Evolutionary conservation across 2,797 vertebrate species (phyloP).

Genomic region (Oreortyx pictus): DNA sequence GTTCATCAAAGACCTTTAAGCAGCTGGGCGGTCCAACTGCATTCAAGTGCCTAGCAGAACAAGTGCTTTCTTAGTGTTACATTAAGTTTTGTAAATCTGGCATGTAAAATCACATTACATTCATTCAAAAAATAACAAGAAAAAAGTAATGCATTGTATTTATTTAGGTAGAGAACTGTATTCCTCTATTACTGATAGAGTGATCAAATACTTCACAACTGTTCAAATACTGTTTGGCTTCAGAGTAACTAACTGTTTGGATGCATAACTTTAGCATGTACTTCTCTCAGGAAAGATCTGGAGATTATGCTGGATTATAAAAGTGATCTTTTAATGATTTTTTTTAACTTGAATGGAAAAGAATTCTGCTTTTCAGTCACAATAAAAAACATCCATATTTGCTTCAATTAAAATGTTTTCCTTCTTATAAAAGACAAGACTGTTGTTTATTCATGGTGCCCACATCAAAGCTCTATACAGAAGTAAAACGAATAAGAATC

Average conservation of each 20-base stretch:
- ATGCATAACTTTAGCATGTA: not conserved
- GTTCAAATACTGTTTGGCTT: not conserved
- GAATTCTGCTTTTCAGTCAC: not conserved
- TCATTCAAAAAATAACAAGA: not conserved
- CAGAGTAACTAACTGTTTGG: not conserved
- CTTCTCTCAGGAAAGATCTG: not conserved
- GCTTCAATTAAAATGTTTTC: not conserved
- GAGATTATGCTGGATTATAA: not conserved
- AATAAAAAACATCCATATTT: not conserved
- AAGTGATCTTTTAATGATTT: not conserved
- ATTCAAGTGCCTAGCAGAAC: slow-evolving; percentile 3
- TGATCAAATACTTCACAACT: not conserved
- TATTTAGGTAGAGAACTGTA: not conserved
- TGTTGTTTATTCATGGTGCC: not conserved
- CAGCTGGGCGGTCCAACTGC: not conserved
- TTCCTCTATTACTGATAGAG: not conserved
- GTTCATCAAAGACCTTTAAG: not conserved
- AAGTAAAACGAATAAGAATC: not conserved
- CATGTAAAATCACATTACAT: not conserved
- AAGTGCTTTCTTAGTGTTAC: slow-evolving; percentile 29
- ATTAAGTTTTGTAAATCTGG: slow-evolving; percentile 1
- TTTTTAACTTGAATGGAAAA: not conserved
- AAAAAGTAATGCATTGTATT: not conserved
- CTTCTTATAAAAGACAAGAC: not conserved
- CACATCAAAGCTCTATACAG: not conserved